Percentiles rank a stretch among this genome's conserved stretches.
phyloP scores from a whole-genome alignment of 2,888 invertebrate species.

The Drosophila multiciliata region DNA sequence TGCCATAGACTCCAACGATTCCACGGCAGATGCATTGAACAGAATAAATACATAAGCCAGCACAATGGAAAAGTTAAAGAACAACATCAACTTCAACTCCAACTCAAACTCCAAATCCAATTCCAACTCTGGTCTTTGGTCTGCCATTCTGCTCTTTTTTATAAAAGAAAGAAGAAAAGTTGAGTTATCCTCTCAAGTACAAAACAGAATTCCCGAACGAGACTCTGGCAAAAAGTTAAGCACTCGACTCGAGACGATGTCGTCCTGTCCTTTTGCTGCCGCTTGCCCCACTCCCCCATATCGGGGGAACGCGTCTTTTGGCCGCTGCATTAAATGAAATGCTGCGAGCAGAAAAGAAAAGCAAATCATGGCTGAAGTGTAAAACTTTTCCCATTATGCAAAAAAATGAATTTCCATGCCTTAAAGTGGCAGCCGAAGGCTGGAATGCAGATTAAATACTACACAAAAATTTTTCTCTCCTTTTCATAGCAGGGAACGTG shows the following conservation, averaged over 20 bases:
- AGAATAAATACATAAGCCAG: constrained; percentile 41
- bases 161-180: constrained; percentile 44
- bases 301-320: constrained; percentile 61
- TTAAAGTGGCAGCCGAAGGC: constrained; percentile 52
- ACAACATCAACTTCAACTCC: constrained; percentile 18
- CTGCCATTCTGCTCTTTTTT: constrained; percentile 9
- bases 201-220: constrained; percentile 37
- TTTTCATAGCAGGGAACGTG: not conserved
- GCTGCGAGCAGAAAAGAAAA: constrained; percentile 60
- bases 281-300: constrained; percentile 2
- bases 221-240: constrained; percentile 55
- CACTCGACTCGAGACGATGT: constrained; percentile 48
- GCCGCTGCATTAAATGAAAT: constrained; percentile 68
- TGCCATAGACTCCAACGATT: not conserved
- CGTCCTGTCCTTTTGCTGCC: not conserved
- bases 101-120: constrained; percentile 7
- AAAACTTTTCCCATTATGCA: constrained; percentile 80
- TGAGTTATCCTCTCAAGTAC: constrained; percentile 30
- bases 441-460: constrained; percentile 50
- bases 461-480: constrained; percentile 14
- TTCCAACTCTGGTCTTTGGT: constrained; percentile 41
- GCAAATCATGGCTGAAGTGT: constrained; percentile 73
- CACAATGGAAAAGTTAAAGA: constrained; percentile 44
- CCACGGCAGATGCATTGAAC: constrained; percentile 14
- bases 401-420: constrained; percentile 74